Percentiles rank a stretch among this genome's conserved stretches.
Conservation (phyloP, 2,888 invertebrate genomes). For the Drosophila planitibia region DNA sequence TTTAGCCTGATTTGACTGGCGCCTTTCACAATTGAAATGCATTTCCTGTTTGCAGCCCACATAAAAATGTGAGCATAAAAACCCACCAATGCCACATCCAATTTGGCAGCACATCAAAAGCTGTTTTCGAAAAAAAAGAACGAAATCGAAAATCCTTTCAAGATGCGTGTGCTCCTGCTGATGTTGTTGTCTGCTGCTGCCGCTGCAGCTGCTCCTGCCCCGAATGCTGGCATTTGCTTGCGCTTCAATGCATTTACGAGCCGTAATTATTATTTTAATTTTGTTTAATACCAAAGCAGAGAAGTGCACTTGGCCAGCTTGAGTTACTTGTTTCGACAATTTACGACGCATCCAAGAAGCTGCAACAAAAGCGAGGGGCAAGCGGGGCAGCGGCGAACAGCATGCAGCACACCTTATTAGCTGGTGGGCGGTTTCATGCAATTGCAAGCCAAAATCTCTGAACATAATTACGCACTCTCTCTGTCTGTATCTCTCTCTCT, state of each 20-base stretch:
- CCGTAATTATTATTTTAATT: slow-evolving; percentile 65
- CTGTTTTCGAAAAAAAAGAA: background rate
- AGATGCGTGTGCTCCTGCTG: slow-evolving; percentile 51
- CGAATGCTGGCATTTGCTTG: slow-evolving; percentile 26
- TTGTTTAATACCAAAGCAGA: slow-evolving; percentile 55
- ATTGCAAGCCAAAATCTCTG: slow-evolving; percentile 55
- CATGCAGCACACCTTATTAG: slow-evolving; percentile 49
- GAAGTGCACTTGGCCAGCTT: slow-evolving; percentile 24
- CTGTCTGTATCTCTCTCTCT: slow-evolving; percentile 29
- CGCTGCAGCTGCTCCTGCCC: slow-evolving; percentile 19
- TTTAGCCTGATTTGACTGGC: slow-evolving; percentile 9
- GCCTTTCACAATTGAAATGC: slow-evolving; percentile 52
- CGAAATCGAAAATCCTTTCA: slow-evolving; percentile 69
- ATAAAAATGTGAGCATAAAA: slow-evolving; percentile 50
- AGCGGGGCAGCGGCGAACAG: background rate
- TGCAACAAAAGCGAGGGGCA: slow-evolving; percentile 1
- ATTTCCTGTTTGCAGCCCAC: slow-evolving; percentile 52
- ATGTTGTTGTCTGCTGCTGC: slow-evolving; percentile 12
- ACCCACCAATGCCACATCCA: slow-evolving; percentile 60
- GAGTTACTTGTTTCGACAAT: slow-evolving; percentile 15
- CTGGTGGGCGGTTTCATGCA: slow-evolving; percentile 49
- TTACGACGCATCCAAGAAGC: slow-evolving; percentile 2
- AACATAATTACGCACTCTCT: slow-evolving; percentile 76
- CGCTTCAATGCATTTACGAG: slow-evolving; percentile 54
- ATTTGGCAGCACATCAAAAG: slow-evolving; percentile 72